Evolutionary conservation across 2,888 invertebrate species (phyloP).

Genomic region (Nematopogon swammerdamellus): DNA sequence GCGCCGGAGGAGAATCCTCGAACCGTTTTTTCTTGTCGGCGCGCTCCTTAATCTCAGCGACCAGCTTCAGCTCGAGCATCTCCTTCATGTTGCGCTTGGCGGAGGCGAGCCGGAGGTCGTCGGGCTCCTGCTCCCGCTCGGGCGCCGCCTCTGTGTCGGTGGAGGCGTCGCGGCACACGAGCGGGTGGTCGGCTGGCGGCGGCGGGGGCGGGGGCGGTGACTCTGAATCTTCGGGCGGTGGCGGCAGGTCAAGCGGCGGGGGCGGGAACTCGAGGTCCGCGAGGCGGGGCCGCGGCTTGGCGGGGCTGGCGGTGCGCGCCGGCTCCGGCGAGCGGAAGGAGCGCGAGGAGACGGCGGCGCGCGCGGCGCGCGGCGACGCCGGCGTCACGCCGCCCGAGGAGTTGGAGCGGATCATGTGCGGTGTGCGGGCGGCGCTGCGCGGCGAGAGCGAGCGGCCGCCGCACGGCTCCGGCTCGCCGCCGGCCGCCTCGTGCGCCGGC

Average conservation of each 20-base stretch:
- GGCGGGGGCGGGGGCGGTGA: constrained; percentile 36
- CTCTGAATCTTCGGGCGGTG: constrained; percentile 67
- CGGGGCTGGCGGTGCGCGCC: constrained; percentile 60
- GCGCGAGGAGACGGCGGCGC: constrained; percentile 36
- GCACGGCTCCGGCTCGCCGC: constrained; percentile 17
- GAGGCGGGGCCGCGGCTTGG: constrained; percentile 68
- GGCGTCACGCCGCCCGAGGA: constrained; percentile 78
- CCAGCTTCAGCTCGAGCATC: constrained; percentile 75
- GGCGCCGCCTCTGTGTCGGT: constrained; percentile 70
- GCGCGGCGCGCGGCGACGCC: constrained; percentile 38
- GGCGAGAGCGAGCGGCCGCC: constrained; percentile 61
- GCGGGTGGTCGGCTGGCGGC: constrained; percentile 33
- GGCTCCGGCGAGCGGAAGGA: constrained; percentile 53
- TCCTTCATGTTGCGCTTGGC: constrained; percentile 66
- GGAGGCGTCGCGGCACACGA: constrained; percentile 63
- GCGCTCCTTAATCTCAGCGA: constrained; percentile 80
- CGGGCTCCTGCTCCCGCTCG: constrained; percentile 54
- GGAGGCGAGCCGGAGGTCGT: constrained; percentile 13
- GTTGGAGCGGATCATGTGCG: constrained; percentile 87
- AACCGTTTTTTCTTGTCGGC: constrained; percentile 60
- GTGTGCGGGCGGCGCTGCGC: constrained; percentile 61
- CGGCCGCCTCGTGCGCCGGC: constrained; percentile 13
- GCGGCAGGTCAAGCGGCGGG: constrained; percentile 76
- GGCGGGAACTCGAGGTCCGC: constrained; percentile 88
- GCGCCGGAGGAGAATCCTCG: constrained; percentile 49